These are phyloP conservation scores for Aphrocallistes beatrix DNA, from an alignment of 37 sponge, comb jelly and placozoan species.

Conservation along the genomic window DNA sequence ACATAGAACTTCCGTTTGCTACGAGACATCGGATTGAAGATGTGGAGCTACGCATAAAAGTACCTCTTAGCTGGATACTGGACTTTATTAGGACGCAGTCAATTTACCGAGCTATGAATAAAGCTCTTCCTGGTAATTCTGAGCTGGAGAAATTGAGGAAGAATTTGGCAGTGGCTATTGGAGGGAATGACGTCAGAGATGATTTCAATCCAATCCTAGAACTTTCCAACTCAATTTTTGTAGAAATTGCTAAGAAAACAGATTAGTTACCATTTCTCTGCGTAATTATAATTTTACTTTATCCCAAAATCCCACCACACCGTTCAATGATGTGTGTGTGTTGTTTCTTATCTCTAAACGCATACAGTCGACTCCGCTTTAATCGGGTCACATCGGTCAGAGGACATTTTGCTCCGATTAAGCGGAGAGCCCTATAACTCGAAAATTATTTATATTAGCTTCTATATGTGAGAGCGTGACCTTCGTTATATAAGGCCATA, in stretches of 20 bases:
- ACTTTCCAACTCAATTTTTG: neutral
- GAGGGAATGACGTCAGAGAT: neutral
- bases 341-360: too few species aligned
- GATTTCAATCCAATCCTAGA: neutral
- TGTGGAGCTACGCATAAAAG: neutral
- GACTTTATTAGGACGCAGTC: neutral
- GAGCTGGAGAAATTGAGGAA: neutral
- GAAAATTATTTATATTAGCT: too few species aligned
- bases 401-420: too few species aligned
- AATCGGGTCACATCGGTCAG: too few species aligned
- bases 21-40: neutral
- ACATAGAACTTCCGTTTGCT: neutral
- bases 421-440: too few species aligned
- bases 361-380: too few species aligned
- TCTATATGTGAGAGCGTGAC: too few species aligned
- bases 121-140: neutral
- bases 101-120: neutral
- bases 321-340: too few species aligned
- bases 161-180: neutral
- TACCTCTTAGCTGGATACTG: neutral
- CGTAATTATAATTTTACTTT: too few species aligned
- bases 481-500: too few species aligned
- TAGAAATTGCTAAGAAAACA: slow-evolving; percentile 3
- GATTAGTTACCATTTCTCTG: too few species aligned
- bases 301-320: too few species aligned